Percentiles rank a stretch among this genome's conserved stretches.
phyloP scores from a whole-genome alignment of 1,140 invertebrate species.

The Brachionus rotundiformis region DNA sequence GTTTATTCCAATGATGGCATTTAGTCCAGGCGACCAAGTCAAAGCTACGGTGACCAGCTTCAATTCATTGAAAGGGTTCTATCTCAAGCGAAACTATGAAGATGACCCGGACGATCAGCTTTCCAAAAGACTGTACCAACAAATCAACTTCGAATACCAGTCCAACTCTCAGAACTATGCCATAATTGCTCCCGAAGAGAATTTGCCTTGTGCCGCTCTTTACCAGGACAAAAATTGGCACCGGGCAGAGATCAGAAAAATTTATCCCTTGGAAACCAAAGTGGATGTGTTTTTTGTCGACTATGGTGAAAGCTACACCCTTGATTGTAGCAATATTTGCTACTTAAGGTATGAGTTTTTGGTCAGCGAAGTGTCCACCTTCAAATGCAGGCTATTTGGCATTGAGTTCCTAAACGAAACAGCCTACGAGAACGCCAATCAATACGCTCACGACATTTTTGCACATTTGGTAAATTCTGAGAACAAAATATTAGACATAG shows the following conservation, averaged over 20 bases:
- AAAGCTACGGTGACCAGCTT: neutral
- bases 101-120: neutral
- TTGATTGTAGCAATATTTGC: neutral
- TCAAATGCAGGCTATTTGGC: constrained; percentile 15
- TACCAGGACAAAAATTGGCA: constrained; percentile 19
- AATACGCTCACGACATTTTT: neutral
- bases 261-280: neutral
- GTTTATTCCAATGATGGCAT: neutral
- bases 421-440: neutral
- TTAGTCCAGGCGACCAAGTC: neutral
- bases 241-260: neutral
- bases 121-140: neutral
- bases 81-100: constrained; percentile 1
- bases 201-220: neutral
- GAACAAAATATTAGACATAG: neutral
- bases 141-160: neutral
- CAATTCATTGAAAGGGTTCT: neutral
- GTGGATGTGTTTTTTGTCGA: constrained; percentile 21
- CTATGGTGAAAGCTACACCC: neutral
- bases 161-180: neutral
- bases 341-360: constrained; percentile 15
- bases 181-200: neutral
- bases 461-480: neutral
- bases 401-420: neutral
- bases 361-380: neutral